phyloP scores from a whole-genome alignment of 2,113 vertebrate species.

The Helogale parvula region DNA sequence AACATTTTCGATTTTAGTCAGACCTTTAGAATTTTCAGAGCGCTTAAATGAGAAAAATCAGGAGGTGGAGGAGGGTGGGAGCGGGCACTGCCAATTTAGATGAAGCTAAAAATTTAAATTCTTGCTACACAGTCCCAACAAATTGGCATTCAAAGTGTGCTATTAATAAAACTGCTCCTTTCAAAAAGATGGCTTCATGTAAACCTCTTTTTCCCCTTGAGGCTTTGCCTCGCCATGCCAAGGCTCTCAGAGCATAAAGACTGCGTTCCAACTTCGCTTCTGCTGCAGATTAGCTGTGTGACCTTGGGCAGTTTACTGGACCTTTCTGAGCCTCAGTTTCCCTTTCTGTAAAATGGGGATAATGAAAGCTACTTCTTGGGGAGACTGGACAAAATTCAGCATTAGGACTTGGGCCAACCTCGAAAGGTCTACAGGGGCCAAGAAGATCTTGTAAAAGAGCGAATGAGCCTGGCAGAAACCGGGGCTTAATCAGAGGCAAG shows the following conservation, averaged over 20 bases:
- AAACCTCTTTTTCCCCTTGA: neutral
- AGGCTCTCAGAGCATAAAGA: neutral
- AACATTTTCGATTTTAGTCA: slow-evolving; percentile 54
- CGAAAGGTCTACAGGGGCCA: neutral
- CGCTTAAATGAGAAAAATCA: slow-evolving; percentile 34
- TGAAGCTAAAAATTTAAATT: slow-evolving; percentile 41
- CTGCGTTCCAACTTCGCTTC: neutral
- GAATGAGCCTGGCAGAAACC: neutral
- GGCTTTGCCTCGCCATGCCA: neutral
- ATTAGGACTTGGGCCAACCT: neutral
- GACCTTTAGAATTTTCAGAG: slow-evolving; percentile 52
- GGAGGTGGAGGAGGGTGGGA: slow-evolving; percentile 45
- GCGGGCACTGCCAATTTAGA: neutral
- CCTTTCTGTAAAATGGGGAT: neutral
- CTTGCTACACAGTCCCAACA: neutral
- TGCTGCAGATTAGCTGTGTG: neutral
- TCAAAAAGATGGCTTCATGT: neutral
- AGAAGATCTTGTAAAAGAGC: neutral
- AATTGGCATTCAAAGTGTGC: neutral
- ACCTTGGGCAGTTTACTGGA: neutral
- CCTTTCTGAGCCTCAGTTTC: neutral
- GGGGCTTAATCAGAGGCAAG: neutral
- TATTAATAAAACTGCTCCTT: slow-evolving; percentile 42
- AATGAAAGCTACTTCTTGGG: neutral
- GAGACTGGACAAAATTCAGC: neutral